Evolutionary conservation across 2,797 vertebrate species (phyloP).

Genomic region (Cheirogaleus major): DNA sequence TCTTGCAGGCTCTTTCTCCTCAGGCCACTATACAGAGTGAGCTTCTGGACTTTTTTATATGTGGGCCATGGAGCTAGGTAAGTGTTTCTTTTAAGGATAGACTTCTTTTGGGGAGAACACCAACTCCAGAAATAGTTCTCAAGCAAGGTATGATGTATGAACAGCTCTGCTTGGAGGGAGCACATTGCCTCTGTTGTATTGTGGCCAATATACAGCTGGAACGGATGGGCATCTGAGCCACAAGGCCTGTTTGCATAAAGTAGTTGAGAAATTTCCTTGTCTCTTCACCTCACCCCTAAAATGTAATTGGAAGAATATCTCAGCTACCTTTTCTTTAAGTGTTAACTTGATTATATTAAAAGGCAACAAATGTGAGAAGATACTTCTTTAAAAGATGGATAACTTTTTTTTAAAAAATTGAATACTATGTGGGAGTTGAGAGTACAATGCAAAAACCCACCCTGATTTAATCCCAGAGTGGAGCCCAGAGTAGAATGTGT

Average conservation of each 20-base stretch:
- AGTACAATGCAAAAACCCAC: not conserved
- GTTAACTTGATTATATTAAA: not conserved
- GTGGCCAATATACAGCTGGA: not conserved
- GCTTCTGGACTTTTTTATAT: not conserved
- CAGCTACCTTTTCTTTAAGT: not conserved
- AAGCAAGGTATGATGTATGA: not conserved
- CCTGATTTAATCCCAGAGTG: not conserved
- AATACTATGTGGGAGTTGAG: constrained; percentile 26
- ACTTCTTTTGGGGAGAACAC: not conserved
- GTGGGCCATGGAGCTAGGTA: not conserved
- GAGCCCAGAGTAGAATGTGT: not conserved
- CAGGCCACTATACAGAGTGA: not conserved
- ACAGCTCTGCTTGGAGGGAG: not conserved
- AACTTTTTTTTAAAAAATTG: not conserved
- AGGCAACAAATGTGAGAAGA: not conserved
- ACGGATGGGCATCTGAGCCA: not conserved
- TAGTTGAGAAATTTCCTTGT: not conserved
- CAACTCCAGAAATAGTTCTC: not conserved
- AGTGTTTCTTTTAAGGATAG: not conserved
- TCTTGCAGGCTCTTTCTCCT: not conserved
- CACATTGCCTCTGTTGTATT: not conserved
- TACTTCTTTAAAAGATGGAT: constrained; percentile 11
- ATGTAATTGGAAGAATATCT: not conserved
- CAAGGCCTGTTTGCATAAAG: not conserved
- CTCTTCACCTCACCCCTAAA: not conserved